Evolutionary conservation across 2,888 invertebrate species (phyloP).

Genomic region (Lochmaea capreae): DNA sequence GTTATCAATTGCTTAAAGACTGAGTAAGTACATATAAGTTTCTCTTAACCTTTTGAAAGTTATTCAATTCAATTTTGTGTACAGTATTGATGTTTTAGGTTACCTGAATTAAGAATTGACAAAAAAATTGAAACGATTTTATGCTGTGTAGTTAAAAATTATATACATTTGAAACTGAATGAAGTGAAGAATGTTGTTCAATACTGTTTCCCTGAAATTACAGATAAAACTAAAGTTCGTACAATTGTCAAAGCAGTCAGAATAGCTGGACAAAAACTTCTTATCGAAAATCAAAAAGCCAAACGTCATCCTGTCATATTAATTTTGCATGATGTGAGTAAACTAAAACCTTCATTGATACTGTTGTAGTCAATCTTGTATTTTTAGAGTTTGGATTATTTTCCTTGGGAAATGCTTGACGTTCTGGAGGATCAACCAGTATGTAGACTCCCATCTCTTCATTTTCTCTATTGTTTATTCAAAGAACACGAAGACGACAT

Average conservation of each 20-base stretch:
- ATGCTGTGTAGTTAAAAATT: conserved; percentile 63
- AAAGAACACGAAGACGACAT: conserved; percentile 71
- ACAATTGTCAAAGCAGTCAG: conserved; percentile 64
- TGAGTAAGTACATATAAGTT: conserved; percentile 26
- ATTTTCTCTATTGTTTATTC: conserved; percentile 74
- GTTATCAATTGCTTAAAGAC: conserved; percentile 55
- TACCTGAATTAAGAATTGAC: conserved; percentile 44
- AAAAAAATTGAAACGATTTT: conserved; percentile 62
- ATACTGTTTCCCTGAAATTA: conserved; percentile 58
- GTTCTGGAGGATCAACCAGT: conserved; percentile 76
- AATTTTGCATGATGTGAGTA: conserved; percentile 75
- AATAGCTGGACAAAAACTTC: conserved; percentile 63
- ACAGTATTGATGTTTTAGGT: conserved; percentile 37
- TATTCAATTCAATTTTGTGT: background rate
- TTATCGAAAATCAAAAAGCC: conserved; percentile 63
- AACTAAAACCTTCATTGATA: background rate
- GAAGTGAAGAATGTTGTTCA: conserved; percentile 65
- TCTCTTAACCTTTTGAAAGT: conserved; percentile 5
- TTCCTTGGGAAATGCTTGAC: conserved; percentile 84
- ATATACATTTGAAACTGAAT: conserved; percentile 58
- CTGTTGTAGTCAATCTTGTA: conserved; percentile 25
- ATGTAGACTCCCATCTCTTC: conserved; percentile 79
- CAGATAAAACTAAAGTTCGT: conserved; percentile 65
- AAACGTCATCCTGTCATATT: conserved; percentile 73
- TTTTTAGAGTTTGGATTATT: conserved; percentile 75